phyloP scores from a whole-genome alignment of 2,888 invertebrate genomes.

The Tiliacea aurago region DNA sequence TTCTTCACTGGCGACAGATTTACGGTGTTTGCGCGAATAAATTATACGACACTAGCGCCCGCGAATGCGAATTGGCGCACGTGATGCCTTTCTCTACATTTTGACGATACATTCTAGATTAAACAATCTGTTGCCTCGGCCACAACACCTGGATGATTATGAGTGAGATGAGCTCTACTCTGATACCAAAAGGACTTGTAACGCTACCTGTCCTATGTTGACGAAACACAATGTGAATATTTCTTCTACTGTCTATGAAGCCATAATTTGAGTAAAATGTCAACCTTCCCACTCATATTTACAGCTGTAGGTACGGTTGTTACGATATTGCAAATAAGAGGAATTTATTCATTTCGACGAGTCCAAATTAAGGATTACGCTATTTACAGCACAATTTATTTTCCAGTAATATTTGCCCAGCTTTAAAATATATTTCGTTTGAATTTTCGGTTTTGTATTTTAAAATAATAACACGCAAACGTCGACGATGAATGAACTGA shows the following conservation, averaged over 20 bases:
- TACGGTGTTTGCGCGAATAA: slow-evolving; percentile 58
- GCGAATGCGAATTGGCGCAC: slow-evolving; percentile 18
- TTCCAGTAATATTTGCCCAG: not conserved
- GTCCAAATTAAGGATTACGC: not conserved
- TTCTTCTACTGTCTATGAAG: not conserved
- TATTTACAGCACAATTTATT: not conserved
- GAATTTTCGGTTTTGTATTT: slow-evolving; percentile 4
- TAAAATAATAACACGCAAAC: slow-evolving; percentile 8
- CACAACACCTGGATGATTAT: not conserved
- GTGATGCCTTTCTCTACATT: slow-evolving; percentile 31
- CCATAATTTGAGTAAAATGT: not conserved
- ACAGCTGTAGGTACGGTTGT: not conserved
- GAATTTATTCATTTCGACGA: not conserved
- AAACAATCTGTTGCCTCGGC: slow-evolving; percentile 9
- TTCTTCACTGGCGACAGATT: slow-evolving; percentile 58
- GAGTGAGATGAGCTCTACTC: not conserved
- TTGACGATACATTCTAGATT: slow-evolving; percentile 22
- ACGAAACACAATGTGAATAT: not conserved
- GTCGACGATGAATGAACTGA: not conserved
- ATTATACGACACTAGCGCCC: slow-evolving; percentile 45
- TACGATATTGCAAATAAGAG: not conserved
- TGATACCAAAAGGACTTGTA: not conserved
- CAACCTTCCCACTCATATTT: not conserved
- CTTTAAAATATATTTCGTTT: slow-evolving; percentile 1
- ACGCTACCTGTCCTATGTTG: not conserved